phyloP scores from a whole-genome alignment of 2,888 invertebrate species.

The Plebejus argus region DNA sequence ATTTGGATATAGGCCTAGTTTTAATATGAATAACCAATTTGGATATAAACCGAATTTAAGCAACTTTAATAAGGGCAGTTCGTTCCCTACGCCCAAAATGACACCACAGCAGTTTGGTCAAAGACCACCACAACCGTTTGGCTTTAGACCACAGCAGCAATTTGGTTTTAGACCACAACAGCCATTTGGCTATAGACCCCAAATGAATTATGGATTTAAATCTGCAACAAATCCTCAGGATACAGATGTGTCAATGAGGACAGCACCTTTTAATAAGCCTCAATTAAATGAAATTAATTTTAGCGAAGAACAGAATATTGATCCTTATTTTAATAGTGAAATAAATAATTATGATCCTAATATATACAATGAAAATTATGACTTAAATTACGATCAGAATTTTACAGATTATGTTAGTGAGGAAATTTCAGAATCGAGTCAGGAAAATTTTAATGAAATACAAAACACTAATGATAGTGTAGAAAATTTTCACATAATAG shows the following conservation, averaged over 20 bases:
- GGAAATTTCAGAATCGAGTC: too few relatives aligned
- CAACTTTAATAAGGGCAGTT: background rate
- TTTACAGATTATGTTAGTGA: too few relatives aligned
- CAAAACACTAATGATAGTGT: too few relatives aligned
- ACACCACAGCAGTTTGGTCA: conserved; percentile 10
- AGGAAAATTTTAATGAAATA: too few relatives aligned
- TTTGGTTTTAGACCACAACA: conserved; percentile 7
- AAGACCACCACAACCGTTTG: conserved; percentile 8
- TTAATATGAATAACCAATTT: conserved; percentile 23
- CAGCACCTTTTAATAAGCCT: conserved; percentile 16
- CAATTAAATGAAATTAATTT: conserved; percentile 19
- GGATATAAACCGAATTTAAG: conserved; percentile 4
- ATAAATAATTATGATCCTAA: too few relatives aligned
- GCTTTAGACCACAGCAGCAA: conserved; percentile 20
- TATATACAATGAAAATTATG: too few relatives aligned
- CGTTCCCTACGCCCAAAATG: conserved; percentile 16
- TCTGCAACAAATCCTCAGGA: conserved; percentile 34
- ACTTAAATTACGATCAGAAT: too few relatives aligned
- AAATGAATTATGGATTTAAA: too few relatives aligned
- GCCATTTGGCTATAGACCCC: too few relatives aligned
- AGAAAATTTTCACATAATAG: conserved; percentile 17
- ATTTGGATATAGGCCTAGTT: conserved; percentile 19
- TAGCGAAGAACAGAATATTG: conserved; percentile 6
- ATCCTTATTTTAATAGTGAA: background rate
- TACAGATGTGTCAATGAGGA: conserved; percentile 27